Base-by-base conservation (phyloP, 1,140 invertebrate species). In the Drosophila baimaii region DNA sequence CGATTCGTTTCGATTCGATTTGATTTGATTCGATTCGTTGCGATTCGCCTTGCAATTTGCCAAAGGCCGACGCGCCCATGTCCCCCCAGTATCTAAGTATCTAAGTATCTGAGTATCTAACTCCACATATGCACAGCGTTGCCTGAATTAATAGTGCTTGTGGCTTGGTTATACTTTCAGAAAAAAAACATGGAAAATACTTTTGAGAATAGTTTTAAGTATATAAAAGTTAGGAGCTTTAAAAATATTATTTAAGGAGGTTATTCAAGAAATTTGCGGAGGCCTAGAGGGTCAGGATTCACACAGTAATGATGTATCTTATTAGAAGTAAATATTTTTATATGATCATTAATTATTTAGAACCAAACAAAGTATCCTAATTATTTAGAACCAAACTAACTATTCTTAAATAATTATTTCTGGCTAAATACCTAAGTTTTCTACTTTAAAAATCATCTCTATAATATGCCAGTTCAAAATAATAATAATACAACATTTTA, bases 1-100 rank as follows among this genome's bases (percentile, higher is more conserved):
- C 64, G 63, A 74, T 83, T 71, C 51, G 75, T 21, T 65, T 70
- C 64, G 59, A 57, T 43, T 76, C 49, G 25, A 63, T 39, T 41
- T 17, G 21, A 59, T 68, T 68, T 12, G 57, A 62, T 41, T 68
- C 25, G 55, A 23, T 37, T 39, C 19, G n/a, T 27, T 78, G 69
- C 61, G 39, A 79, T 66, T 69, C 55, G 64, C 54, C 63, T 76
- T 68, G 57, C 70, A 74, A 74, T 74, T 74, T 72, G 21, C 55
- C 69, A 73, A 73, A 73, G 68, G 25, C 69, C 69, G 68, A 41
- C 65, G 17, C 33, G 17, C 35, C 55, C 44, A 39, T 57, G 44
- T 68, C 57, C 23, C 39, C 57, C 41, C 12, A 29, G 17, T 19
- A 25, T 44, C 29, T 6, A 31, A 25, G 29, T 65, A 44, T 61